Percentiles rank a stretch among this genome's conserved stretches.
phyloP scores from a whole-genome alignment of 2,888 invertebrate species.

The Drosophila sordidula region DNA sequence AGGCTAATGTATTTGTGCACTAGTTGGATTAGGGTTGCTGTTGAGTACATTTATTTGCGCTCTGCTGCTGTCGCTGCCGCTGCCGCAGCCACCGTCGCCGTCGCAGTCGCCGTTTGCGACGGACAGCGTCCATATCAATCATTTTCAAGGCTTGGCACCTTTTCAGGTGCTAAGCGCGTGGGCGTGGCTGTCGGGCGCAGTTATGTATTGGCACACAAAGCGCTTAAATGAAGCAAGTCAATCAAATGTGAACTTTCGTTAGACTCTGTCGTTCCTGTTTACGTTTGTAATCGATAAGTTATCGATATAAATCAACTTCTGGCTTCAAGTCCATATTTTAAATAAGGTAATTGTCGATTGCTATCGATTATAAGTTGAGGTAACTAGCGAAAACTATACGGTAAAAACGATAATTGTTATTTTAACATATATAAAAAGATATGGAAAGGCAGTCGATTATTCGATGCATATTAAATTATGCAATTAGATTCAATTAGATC shows the following conservation, averaged over 20 bases:
- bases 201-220: background rate
- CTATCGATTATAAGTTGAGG: background rate
- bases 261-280: too few relatives aligned
- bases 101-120: constrained; percentile 22
- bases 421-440: too few relatives aligned
- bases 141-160: constrained; percentile 34
- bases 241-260: constrained; percentile 1
- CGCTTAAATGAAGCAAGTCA: background rate
- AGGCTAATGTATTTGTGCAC: constrained; percentile 66
- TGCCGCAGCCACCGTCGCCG: constrained; percentile 11
- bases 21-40: constrained; percentile 78
- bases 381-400: too few relatives aligned
- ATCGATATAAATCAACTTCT: too few relatives aligned
- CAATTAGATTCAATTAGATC: too few relatives aligned
- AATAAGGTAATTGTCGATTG: too few relatives aligned
- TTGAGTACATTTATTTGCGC: constrained; percentile 59
- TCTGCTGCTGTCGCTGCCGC: constrained; percentile 29
- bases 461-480: too few relatives aligned
- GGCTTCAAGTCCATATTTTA: too few relatives aligned
- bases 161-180: constrained; percentile 33
- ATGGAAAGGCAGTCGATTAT: too few relatives aligned
- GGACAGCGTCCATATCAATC: constrained; percentile 77
- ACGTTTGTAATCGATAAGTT: background rate
- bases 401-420: too few relatives aligned
- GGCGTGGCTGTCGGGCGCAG: constrained; percentile 25